Conservation (phyloP, 1,140 invertebrate genomes). For the Anastrepha obliqua region DNA sequence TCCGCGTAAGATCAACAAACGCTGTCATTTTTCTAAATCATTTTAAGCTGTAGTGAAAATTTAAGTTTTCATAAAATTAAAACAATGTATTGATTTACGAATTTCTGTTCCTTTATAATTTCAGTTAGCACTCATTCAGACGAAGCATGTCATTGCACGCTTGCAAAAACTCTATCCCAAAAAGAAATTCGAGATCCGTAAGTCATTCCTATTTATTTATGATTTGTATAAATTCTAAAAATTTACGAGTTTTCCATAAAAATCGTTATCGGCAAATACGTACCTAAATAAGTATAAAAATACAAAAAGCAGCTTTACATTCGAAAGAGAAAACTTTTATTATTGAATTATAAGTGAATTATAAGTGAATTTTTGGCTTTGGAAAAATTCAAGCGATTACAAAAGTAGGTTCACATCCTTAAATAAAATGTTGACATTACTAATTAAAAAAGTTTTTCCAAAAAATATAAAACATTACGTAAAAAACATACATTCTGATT, state of each 20-base stretch:
- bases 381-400: too few relatives aligned
- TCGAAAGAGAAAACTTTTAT: too few relatives aligned
- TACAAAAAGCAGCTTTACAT: too few relatives aligned
- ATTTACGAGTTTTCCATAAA: neutral
- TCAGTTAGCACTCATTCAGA: conserved; percentile 86
- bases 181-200: conserved; percentile 85
- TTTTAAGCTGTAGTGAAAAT: neutral
- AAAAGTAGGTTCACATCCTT: too few relatives aligned
- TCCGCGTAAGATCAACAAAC: neutral
- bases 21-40: neutral
- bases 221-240: neutral
- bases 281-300: too few relatives aligned
- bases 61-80: conserved; percentile 25
- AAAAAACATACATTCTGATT: too few relatives aligned
- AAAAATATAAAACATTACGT: too few relatives aligned
- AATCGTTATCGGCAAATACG: too few relatives aligned
- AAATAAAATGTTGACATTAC: too few relatives aligned
- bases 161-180: conserved; percentile 81
- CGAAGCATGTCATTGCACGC: conserved; percentile 82
- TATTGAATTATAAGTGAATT: too few relatives aligned
- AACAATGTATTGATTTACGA: conserved; percentile 17
- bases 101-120: conserved; percentile 69
- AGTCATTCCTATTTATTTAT: conserved; percentile 63
- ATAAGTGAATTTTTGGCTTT: too few relatives aligned
- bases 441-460: too few relatives aligned